Evolutionary conservation across 1,140 invertebrate species (phyloP).

Genomic region (Phenacoccus solenopsis): DNA sequence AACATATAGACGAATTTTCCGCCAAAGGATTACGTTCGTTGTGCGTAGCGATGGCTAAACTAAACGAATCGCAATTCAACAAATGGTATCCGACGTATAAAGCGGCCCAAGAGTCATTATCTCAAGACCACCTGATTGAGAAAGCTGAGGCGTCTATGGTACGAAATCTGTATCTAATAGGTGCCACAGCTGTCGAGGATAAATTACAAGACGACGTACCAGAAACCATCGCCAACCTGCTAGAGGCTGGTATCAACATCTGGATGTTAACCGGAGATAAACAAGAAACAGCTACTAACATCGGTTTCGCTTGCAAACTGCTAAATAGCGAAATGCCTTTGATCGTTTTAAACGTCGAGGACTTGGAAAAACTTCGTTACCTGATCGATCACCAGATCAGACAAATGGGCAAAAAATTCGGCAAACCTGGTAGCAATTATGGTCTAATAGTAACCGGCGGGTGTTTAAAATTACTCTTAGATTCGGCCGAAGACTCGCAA

Average conservation of each 20-base stretch:
- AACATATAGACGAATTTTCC: conserved; percentile 20
- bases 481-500: conserved; percentile 44
- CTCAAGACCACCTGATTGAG: neutral
- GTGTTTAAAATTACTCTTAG: neutral
- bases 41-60: conserved; percentile 7
- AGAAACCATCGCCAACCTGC: conserved; percentile 20
- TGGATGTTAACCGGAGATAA: conserved; percentile 23
- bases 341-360: conserved; percentile 30
- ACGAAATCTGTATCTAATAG: conserved; percentile 49
- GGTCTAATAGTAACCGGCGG: neutral
- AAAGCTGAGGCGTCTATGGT: conserved; percentile 37
- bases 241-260: conserved; percentile 18
- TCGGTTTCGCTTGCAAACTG: conserved; percentile 87
- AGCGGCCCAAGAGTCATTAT: conserved; percentile 22
- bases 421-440: neutral
- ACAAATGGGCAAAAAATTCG: neutral
- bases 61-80: neutral
- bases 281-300: conserved; percentile 81
- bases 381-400: neutral
- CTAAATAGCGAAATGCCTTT: conserved; percentile 64
- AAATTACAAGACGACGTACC: conserved; percentile 53
- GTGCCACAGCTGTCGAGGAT: conserved; percentile 74
- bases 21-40: conserved; percentile 12
- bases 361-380: neutral
- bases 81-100: conserved; percentile 24